Evolutionary conservation across 2,888 invertebrate species (phyloP), one percentile per base, ranked within the genome.

Genomic region (Pimpla rufipes): DNA sequence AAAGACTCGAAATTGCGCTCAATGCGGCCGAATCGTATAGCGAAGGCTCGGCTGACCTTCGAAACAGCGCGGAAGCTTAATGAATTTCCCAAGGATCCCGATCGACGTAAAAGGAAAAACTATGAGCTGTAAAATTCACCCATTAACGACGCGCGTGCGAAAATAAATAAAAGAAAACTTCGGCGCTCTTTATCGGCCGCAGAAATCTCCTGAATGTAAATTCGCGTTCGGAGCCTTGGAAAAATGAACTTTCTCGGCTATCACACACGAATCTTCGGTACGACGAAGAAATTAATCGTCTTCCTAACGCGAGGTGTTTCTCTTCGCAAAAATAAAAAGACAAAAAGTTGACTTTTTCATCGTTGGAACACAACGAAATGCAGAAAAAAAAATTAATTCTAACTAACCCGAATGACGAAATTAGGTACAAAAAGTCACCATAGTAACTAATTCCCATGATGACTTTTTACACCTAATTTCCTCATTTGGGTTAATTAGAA

Each of bases 1-100:
- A 16, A n/a, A 16, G 57, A 35, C 35, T 59, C 35, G 57, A 59
- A 29, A 16, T 29, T 16, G n/a, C 1, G 1, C 5, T 59, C 23
- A 11, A 16, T 35, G n/a, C 11, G 1, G 35, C 5, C 7, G 57
- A 59, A 16, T 35, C 8, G n/a, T n/a, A n/a, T n/a, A 29, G n/a
- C 57, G 35, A 59, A 35, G 57, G 35, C 10, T 35, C 1, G 8
- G 13, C 11, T 18, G 50, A 8, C 55, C 55, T 55, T 55, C 55
- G 11, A 35, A 16, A 8, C 7, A 1, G 6, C n/a, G n/a, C 57
- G 57, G 57, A 59, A 59, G 35, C 29, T 6, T 1, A 16, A 5
- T 59, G 18, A 4, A 35, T 59, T 59, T 59, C 35, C 16, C 57
- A 59, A 35, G 57, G 57, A 59, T 52, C 21, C 50, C 5, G 29